Base-by-base conservation (phyloP, 2,888 invertebrate species). In the Mayetiola destructor region DNA sequence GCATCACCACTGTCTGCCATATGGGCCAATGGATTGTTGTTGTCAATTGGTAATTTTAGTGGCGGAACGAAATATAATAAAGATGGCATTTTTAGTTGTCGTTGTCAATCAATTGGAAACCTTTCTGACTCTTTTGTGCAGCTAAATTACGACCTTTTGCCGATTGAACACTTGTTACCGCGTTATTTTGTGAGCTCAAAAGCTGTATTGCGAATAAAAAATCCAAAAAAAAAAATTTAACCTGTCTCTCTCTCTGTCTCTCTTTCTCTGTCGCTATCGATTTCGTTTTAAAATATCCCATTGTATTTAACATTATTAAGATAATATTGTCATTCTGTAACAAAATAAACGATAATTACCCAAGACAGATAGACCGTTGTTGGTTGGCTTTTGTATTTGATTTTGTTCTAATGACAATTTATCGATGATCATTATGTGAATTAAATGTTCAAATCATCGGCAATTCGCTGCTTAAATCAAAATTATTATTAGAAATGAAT, bases 41-140 rank as follows among this genome's bases (percentile, higher is more conserved):
- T n/a, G n/a, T n/a, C n/a, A n/a, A n/a, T n/a, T n/a, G n/a, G n/a
- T n/a, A n/a, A n/a, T 48, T 48, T 48, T 27, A 48, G 27, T 48
- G 48, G 48, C 48, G 48, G 48, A 48, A 27, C n/a, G n/a, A n/a
- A n/a, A 27, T n/a, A 27, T 27, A 48, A 48, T 48, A 48, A 48
- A 48, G 48, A 48, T 48, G 48, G 48, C 48, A 48, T 48, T 48
- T 48, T 48, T 48, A 48, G 20, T 48, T 48, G 48, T 48, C 48
- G 48, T 48, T 48, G 48, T 48, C 48, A 48, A 48, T 48, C 48
- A 48, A 27, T 48, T 48, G 48, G 48, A 48, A 37, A 27, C 48
- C 27, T 48, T 48, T 48, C 14, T 48, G 27, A n/a, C 48, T 48
- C 27, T 48, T 37, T 48, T 16, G n/a, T 27, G n/a, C 6, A 9